phyloP scores from a whole-genome alignment of 2,888 invertebrate genomes.

The Lasioglossum morio region DNA sequence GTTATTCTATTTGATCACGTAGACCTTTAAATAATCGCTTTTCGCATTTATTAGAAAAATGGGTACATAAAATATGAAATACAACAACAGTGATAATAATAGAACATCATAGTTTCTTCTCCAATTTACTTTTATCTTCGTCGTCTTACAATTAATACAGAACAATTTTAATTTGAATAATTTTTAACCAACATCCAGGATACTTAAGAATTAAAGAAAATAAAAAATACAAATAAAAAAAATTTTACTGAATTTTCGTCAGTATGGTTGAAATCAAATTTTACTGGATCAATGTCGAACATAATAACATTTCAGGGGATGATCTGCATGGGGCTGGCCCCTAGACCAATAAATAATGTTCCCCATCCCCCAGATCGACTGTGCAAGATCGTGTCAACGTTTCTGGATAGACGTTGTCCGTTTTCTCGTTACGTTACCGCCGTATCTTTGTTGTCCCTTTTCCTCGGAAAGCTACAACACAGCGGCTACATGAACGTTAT shows the following conservation, averaged over 20 bases:
- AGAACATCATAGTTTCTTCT: background rate
- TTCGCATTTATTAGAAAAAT: background rate
- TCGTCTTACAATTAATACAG: too few relatives aligned
- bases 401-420: slow-evolving; percentile 30
- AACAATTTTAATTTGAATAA: too few relatives aligned
- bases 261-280: background rate
- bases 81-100: too few relatives aligned
- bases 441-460: slow-evolving; percentile 60
- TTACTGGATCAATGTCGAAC: background rate
- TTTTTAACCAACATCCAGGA: too few relatives aligned
- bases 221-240: too few relatives aligned
- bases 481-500: slow-evolving; percentile 68
- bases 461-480: slow-evolving; percentile 39
- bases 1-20: background rate
- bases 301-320: slow-evolving; percentile 31
- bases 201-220: too few relatives aligned
- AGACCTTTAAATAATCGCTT: background rate
- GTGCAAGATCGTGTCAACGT: slow-evolving; percentile 29
- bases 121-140: background rate
- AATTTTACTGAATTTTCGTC: background rate
- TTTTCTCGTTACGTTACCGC: slow-evolving; percentile 64
- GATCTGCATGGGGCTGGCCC: slow-evolving; percentile 71
- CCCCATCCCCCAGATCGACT: background rate
- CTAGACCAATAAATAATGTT: slow-evolving; percentile 72
- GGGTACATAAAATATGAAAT: too few relatives aligned